These are phyloP conservation scores for Dyspetes luteomarginatus DNA, from an alignment of 2,888 invertebrate genomes.

Conservation along the genomic window DNA sequence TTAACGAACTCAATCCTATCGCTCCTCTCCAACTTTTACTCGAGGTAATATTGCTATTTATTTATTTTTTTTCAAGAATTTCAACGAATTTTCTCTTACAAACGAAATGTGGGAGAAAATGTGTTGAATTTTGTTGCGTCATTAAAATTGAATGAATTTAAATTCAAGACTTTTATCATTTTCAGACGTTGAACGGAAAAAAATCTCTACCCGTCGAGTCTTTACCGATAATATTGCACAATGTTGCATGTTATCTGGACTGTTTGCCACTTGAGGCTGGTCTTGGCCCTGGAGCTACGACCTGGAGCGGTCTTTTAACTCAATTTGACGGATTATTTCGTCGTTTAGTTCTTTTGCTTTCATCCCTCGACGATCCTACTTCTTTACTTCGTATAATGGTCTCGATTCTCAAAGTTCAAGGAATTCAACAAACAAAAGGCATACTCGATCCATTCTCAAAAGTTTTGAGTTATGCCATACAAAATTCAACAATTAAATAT, in stretches of 20 bases:
- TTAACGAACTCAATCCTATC: conserved; percentile 97
- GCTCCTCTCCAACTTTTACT: conserved; percentile 96
- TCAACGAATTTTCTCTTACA: no score
- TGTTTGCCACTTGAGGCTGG: conserved; percentile 94
- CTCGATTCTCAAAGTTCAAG: conserved; percentile 92
- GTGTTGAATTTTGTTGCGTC: no score
- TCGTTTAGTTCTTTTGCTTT: conserved; percentile 88
- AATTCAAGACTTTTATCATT: no score
- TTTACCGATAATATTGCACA: conserved; percentile 92
- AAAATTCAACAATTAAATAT: conserved; percentile 93
- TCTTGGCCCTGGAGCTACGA: conserved; percentile 87
- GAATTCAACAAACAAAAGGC: conserved; percentile 92
- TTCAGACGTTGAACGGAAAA: conserved; percentile 89
- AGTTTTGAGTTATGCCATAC: conserved; percentile 95
- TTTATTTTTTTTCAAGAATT: no score
- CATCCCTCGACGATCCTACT: conserved; percentile 88
- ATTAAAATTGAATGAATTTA: no score
- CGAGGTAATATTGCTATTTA: conserved; percentile 90
- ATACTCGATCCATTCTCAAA: conserved; percentile 98
- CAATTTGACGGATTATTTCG: conserved; percentile 95
- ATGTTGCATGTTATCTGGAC: conserved; percentile 97
- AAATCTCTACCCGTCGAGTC: conserved; percentile 89
- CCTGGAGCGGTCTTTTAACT: conserved; percentile 92
- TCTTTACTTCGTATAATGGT: conserved; percentile 91
- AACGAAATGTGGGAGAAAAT: neutral